Conservation (phyloP, 1,140 invertebrate species). For the Coptotermes formosanus region DNA sequence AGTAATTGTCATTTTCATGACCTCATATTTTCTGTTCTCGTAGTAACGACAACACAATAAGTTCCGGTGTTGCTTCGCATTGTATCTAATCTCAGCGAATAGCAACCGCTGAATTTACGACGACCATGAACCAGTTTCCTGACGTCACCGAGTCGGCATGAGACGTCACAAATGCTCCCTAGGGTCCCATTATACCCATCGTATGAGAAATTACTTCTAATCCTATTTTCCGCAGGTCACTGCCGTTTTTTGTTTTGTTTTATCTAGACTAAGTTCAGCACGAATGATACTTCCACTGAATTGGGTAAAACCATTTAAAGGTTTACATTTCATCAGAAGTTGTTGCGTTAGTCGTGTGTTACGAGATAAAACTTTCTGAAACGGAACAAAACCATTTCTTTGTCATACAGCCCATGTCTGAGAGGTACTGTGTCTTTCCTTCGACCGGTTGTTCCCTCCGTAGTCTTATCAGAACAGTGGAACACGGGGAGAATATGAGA, state of each 20-base stretch:
- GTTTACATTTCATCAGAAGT: no score
- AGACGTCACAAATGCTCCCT: not conserved
- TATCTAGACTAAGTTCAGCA: not conserved
- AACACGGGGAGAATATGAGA: no score
- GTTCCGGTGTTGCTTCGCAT: not conserved
- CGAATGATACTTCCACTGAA: not conserved
- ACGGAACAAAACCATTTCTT: no score
- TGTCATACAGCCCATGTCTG: no score
- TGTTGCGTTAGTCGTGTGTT: no score
- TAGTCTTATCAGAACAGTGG: no score
- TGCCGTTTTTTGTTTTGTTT: not conserved
- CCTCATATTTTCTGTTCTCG: not conserved
- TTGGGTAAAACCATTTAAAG: no score
- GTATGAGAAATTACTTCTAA: not conserved
- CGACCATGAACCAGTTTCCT: not conserved
- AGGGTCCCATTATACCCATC: not conserved
- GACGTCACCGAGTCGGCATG: not conserved
- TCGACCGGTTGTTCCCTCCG: no score
- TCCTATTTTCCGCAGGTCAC: not conserved
- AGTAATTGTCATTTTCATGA: not conserved
- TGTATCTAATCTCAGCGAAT: not conserved
- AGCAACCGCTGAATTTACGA: slow-evolving; percentile 10
- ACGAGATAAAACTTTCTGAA: no score
- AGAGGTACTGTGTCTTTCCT: no score
- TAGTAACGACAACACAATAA: not conserved